Evolutionary conservation across 2,797 vertebrate species (phyloP).

Genomic region (Semotilus atromaculatus): DNA sequence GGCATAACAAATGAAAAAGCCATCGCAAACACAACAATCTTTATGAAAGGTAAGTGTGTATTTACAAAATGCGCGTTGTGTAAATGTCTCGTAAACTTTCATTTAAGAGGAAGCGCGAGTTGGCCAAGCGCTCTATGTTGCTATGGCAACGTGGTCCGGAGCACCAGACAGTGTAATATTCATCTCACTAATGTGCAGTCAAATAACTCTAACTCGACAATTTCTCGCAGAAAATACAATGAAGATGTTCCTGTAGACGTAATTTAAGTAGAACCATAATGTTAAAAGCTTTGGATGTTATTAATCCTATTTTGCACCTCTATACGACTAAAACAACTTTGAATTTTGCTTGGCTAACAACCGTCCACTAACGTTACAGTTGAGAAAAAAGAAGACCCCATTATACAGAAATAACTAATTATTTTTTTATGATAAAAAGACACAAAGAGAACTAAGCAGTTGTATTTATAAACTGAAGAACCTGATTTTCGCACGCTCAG

Average conservation of each 20-base stretch:
- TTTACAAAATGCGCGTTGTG: background rate
- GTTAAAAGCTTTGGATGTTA: background rate
- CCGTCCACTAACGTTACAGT: background rate
- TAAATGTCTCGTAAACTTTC: background rate
- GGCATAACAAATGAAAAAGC: background rate
- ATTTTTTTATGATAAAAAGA: background rate
- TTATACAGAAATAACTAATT: background rate
- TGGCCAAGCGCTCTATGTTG: conserved; percentile 65
- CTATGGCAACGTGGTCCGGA: conserved; percentile 69
- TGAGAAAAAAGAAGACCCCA: background rate
- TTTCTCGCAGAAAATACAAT: background rate
- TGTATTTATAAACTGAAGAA: background rate
- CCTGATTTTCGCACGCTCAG: background rate
- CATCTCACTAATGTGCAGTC: background rate
- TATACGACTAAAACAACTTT: background rate
- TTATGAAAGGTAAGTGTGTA: conserved; percentile 52
- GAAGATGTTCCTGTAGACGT: background rate
- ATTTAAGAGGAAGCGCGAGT: conserved; percentile 22
- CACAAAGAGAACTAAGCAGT: background rate
- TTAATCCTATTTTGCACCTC: background rate
- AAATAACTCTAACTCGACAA: background rate
- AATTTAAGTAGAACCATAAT: background rate
- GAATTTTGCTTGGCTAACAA: conserved; percentile 3
- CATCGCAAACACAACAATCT: background rate
- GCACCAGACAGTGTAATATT: conserved; percentile 19